Evolutionary conservation across 2,797 vertebrate species (phyloP).

Genomic region (Pelochelys cantorii): DNA sequence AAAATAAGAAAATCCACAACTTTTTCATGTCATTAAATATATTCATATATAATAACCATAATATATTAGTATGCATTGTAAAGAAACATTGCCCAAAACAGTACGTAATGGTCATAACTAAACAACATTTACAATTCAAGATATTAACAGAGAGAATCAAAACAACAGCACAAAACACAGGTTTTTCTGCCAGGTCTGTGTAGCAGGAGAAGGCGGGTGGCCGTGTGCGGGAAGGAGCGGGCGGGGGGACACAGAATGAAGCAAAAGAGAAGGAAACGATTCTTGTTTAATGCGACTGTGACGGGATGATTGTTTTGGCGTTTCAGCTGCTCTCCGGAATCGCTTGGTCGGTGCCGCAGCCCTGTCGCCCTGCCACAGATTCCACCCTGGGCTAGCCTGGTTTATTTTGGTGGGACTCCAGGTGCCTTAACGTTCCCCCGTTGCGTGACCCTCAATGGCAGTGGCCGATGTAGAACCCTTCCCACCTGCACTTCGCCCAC

Average conservation of each 20-base stretch:
- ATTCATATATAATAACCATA: conserved; percentile 99
- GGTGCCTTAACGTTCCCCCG: background rate
- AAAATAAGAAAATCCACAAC: conserved; percentile 92
- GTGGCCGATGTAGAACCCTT: background rate
- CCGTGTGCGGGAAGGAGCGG: background rate
- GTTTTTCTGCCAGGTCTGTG: conserved; percentile 72
- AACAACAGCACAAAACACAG: conserved; percentile 55
- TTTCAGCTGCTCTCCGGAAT: conserved; percentile 50
- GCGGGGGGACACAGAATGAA: conserved; percentile 11
- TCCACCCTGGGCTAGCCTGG: background rate
- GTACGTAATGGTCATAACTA: conserved; percentile 89
- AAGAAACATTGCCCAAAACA: conserved; percentile 90
- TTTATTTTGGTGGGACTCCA: background rate
- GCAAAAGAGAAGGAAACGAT: background rate
- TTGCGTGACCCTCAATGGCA: background rate
- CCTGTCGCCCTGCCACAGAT: background rate
- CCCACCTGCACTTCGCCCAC: background rate
- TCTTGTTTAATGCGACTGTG: background rate
- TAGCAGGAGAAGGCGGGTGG: conserved; percentile 45
- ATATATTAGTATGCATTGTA: conserved; percentile 99
- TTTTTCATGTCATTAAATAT: conserved; percentile 98
- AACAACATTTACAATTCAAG: conserved; percentile 96
- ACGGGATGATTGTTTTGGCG: conserved; percentile 54
- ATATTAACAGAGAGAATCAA: conserved; percentile 88
- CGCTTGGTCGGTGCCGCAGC: background rate